These are phyloP conservation scores for Isaurus tuberculatus DNA, from an alignment of 92 coral and sea anemone genomes.

Conservation along the genomic window DNA sequence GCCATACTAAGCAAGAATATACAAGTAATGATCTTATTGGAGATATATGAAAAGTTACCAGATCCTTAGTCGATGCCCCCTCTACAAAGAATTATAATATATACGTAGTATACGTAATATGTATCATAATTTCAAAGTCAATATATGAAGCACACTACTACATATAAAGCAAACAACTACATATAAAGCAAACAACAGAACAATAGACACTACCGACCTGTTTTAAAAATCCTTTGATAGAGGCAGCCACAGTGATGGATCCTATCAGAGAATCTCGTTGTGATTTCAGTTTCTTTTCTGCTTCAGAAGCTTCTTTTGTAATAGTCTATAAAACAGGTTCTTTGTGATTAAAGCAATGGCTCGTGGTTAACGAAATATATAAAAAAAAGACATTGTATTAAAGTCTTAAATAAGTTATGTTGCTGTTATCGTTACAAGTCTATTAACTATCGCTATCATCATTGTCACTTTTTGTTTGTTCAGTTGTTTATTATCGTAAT, in stretches of 20 bases:
- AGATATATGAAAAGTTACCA: too few relatives aligned
- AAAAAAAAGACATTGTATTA: not conserved
- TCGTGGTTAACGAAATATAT: not conserved
- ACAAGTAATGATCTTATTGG: too few relatives aligned
- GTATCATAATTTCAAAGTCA: too few relatives aligned
- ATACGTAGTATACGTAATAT: too few relatives aligned
- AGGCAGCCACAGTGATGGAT: slow-evolving; percentile 77
- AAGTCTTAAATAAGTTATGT: not conserved
- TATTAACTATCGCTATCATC: too few relatives aligned
- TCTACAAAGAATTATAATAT: too few relatives aligned
- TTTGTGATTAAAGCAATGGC: not conserved
- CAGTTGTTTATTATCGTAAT: too few relatives aligned
- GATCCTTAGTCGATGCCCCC: too few relatives aligned
- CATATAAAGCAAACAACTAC: not conserved
- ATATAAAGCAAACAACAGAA: not conserved
- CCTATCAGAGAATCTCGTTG: slow-evolving; percentile 80
- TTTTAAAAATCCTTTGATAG: slow-evolving; percentile 81
- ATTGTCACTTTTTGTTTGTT: too few relatives aligned
- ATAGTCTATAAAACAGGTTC: slow-evolving; percentile 44
- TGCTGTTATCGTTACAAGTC: too few relatives aligned
- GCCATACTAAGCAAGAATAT: too few relatives aligned
- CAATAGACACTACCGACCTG: slow-evolving; percentile 49
- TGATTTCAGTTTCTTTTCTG: slow-evolving; percentile 56
- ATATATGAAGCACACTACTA: too few relatives aligned
- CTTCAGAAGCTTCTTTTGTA: slow-evolving; percentile 58